phyloP scores from a whole-genome alignment of 1,140 invertebrate genomes.

The Zaprionus africanus region DNA sequence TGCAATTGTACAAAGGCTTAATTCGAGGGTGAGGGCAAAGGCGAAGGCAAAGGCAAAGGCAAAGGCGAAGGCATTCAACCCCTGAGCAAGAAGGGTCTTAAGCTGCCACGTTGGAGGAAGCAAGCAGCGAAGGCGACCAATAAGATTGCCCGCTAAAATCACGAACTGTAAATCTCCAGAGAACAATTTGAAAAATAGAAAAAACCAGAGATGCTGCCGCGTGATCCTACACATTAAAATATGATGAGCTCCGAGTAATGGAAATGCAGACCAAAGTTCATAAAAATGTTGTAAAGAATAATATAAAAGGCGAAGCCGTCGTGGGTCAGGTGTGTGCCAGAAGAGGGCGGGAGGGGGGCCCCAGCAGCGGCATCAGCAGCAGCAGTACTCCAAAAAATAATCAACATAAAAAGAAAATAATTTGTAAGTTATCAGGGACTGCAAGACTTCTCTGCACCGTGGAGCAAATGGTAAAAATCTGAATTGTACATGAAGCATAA shows the following conservation, averaged over 20 bases:
- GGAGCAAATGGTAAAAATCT: not conserved
- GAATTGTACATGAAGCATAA: too few relatives aligned
- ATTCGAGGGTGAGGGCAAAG: not conserved
- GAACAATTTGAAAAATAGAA: conserved; percentile 80
- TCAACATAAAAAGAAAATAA: conserved; percentile 82
- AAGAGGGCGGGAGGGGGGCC: not conserved
- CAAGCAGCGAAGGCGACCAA: conserved; percentile 23
- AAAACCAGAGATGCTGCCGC: conserved; percentile 59
- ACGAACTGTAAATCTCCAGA: conserved; percentile 76
- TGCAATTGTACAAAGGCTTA: conserved; percentile 64
- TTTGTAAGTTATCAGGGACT: conserved; percentile 77
- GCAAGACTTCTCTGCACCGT: conserved; percentile 48
- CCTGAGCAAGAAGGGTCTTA: not conserved
- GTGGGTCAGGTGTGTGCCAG: conserved; percentile 48
- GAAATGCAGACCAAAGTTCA: conserved; percentile 79
- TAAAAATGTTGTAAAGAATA: conserved; percentile 77
- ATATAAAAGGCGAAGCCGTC: conserved; percentile 17
- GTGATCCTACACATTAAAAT: conserved; percentile 78
- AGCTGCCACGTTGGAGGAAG: not conserved
- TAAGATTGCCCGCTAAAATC: conserved; percentile 67
- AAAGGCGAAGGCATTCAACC: not conserved
- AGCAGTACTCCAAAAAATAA: conserved; percentile 63
- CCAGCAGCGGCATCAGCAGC: not conserved
- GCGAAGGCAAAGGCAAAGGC: not conserved
- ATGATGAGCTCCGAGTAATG: conserved; percentile 69